These are phyloP conservation scores for Mus musculus DNA, from an alignment of 2,113 vertebrate genomes.

Conservation along the genomic window GRCm39 chrX:55992501-55993000, in stretches of 20 bases:
- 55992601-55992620: slow-evolving; percentile 33
- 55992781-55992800: not conserved
- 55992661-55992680: not conserved
- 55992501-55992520: not conserved
- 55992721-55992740: slow-evolving; percentile 21
- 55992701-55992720: not conserved
- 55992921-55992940: not conserved
- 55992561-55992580: slow-evolving; percentile 17
- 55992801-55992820: not conserved
- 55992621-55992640: slow-evolving; percentile 22
- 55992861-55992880: too few relatives aligned
- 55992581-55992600: not conserved
- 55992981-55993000: slow-evolving; percentile 6
- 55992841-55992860: slow-evolving; percentile 21
- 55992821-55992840: not conserved
- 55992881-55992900: not conserved
- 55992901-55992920: not conserved
- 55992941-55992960: slow-evolving; percentile 44
- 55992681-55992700: slow-evolving; percentile 30
- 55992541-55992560: not conserved
- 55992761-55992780: slow-evolving; percentile 27
- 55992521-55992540: slow-evolving; percentile 10
- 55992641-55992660: slow-evolving; percentile 23
- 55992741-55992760: slow-evolving; percentile 7
- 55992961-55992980: not conserved